Percentiles rank a stretch among this genome's conserved stretches.
These are phyloP conservation scores for Trypoxylon attenuatum DNA, from an alignment of 2,888 invertebrate genomes.

Conservation along the genomic window DNA sequence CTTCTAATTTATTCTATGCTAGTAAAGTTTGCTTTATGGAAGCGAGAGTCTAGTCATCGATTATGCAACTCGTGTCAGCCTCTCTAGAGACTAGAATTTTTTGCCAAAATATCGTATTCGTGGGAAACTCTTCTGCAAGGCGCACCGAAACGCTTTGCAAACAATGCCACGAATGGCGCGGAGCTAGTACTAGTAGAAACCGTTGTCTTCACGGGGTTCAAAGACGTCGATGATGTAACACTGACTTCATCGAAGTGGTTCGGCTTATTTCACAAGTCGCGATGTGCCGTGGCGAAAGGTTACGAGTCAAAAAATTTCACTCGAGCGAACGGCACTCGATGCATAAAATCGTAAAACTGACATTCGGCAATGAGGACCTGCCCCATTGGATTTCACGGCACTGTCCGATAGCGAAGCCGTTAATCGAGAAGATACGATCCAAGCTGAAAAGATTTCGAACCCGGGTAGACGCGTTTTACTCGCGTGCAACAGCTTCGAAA, in stretches of 20 bases:
- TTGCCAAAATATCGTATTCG: neutral
- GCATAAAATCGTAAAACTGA: too few species aligned
- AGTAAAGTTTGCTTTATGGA: too few species aligned
- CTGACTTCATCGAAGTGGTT: constrained; percentile 3
- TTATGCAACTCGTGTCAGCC: too few species aligned
- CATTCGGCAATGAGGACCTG: too few species aligned
- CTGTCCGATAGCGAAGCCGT: too few species aligned
- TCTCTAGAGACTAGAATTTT: too few species aligned
- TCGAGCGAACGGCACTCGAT: neutral
- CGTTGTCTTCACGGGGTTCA: constrained; percentile 1
- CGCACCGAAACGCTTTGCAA: neutral
- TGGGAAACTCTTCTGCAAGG: neutral
- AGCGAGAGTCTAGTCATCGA: too few species aligned
- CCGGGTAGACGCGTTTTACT: constrained; percentile 29
- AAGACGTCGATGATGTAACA: constrained; percentile 25
- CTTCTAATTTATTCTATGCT: too few species aligned
- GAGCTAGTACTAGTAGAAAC: constrained; percentile 1
- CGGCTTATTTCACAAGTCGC: constrained; percentile 17
- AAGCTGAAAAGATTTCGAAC: constrained; percentile 33
- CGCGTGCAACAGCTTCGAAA: constrained; percentile 51
- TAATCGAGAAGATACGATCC: too few species aligned
- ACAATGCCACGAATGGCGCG: constrained; percentile 3
- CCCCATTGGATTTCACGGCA: neutral
- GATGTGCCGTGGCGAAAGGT: constrained; percentile 3
- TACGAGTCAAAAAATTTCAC: constrained; percentile 7